phyloP scores from a whole-genome alignment of 2,113 vertebrate species.

The Athene noctua region DNA sequence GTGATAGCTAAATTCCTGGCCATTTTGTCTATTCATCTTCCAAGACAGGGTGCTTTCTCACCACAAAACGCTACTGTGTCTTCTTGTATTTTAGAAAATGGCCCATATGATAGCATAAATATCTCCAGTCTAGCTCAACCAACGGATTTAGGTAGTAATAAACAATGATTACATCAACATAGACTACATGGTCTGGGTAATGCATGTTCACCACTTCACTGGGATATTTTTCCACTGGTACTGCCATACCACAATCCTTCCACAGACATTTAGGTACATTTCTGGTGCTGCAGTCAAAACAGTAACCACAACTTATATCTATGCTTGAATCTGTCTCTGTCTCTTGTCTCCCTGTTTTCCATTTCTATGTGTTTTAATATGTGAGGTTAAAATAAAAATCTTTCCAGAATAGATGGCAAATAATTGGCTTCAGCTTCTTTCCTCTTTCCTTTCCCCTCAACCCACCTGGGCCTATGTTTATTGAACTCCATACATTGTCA shows the following conservation, averaged over 20 bases:
- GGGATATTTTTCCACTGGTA: not conserved
- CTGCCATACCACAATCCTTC: not conserved
- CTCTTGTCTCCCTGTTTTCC: not conserved
- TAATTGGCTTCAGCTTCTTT: conserved; percentile 7
- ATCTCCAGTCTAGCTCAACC: not conserved
- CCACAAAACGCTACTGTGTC: not conserved
- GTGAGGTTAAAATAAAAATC: conserved; percentile 12
- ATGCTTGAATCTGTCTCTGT: not conserved
- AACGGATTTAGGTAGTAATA: not conserved
- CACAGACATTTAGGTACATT: not conserved
- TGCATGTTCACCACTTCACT: not conserved
- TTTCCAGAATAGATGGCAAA: conserved; percentile 2
- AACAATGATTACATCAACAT: not conserved
- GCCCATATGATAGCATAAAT: not conserved
- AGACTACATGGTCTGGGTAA: not conserved
- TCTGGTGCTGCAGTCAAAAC: not conserved
- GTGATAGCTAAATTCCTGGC: not conserved
- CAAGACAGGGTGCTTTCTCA: not conserved
- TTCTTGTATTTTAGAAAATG: not conserved
- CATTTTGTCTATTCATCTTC: not conserved
- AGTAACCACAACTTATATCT: not conserved
- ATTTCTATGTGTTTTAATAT: not conserved
- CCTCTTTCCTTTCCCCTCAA: not conserved
- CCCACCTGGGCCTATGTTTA: conserved; percentile 66
- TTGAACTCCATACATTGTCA: conserved; percentile 72